Evolutionary conservation across 2,888 invertebrate species (phyloP).

Genomic region (Hymenopus coronatus): DNA sequence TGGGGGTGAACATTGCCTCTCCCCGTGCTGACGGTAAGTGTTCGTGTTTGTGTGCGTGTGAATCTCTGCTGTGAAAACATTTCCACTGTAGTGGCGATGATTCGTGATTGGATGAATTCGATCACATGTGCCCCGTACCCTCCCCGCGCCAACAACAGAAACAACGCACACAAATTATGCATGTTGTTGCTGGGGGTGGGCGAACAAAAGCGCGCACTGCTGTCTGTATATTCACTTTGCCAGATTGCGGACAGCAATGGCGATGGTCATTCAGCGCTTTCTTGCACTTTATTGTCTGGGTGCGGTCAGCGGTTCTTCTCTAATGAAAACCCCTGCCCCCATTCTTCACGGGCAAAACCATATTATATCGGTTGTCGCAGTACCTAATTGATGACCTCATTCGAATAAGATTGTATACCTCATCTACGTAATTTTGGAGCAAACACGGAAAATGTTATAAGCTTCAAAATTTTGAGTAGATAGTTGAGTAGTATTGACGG

Average conservation of each 20-base stretch:
- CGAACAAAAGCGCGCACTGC: not conserved
- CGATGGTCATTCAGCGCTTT: not conserved
- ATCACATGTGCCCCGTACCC: not conserved
- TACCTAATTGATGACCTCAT: too few relatives aligned
- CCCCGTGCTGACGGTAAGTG: not conserved
- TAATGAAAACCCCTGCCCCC: not conserved
- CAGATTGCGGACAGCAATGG: not conserved
- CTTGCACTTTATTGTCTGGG: not conserved
- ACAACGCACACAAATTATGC: not conserved
- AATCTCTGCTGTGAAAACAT: not conserved
- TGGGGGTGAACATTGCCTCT: not conserved
- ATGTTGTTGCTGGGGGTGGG: not conserved
- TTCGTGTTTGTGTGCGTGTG: not conserved
- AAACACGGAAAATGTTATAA: too few relatives aligned
- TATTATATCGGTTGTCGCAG: too few relatives aligned
- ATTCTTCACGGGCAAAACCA: not conserved
- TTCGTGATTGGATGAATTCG: constrained; percentile 1
- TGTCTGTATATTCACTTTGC: not conserved
- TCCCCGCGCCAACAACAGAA: not conserved
- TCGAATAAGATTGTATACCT: too few relatives aligned
- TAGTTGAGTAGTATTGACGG: too few relatives aligned
- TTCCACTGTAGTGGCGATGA: constrained; percentile 21
- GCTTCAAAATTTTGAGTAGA: too few relatives aligned
- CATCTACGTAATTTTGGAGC: too few relatives aligned
- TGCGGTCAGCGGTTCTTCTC: not conserved